Base-by-base conservation (phyloP, 2,888 invertebrate species). In the Blera fallax region DNA sequence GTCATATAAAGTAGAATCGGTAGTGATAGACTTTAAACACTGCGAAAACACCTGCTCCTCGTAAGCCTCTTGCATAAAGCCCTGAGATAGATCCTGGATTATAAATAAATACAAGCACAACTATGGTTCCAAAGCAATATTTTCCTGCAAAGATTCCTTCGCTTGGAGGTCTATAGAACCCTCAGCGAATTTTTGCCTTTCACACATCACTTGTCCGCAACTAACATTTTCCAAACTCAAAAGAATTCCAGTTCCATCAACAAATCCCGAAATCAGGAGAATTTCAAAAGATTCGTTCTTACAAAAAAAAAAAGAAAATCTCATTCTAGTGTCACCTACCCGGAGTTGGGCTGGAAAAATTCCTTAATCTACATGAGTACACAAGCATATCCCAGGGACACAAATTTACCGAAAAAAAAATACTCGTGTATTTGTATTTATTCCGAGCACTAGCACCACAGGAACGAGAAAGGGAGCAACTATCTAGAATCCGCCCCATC, bases 371-470 rank as follows among this genome's bases (percentile, higher is more conserved):
- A 58, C 56, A 54, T 56, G 32, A 56, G 43, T 45, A 45, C 69
- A 32, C 21, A 3, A 16, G 54, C 37, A 16, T 40, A 50, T 18
- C 48, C 10, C 29, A 40, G 50, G 8, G 21, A 58, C 40, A 45
- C 24, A 58, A 16, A 58, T 1, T 24, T 37, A 11, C 11, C 11
- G 11, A 14, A 50, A 24, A 11, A 29, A 34, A 67, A 34, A 76
- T n/a, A n/a, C n/a, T n/a, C n/a, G n/a, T n/a, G n/a, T 56, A 32
- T 56, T 48, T 79, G 64, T 74, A 74, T 70, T 69, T 74, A 84
- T 79, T 79, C 83, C 54, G 56, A 40, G 70, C 79, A 79, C 79
- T 78, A 78, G 82, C 82, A 77, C 70, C 64, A 54, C 64, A 50
- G 60, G 27, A 62, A 32, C 8, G 24, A 62, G 6, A 52, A 27